phyloP scores from a whole-genome alignment of 2,113 vertebrate genomes.

The Garra rufa region DNA sequence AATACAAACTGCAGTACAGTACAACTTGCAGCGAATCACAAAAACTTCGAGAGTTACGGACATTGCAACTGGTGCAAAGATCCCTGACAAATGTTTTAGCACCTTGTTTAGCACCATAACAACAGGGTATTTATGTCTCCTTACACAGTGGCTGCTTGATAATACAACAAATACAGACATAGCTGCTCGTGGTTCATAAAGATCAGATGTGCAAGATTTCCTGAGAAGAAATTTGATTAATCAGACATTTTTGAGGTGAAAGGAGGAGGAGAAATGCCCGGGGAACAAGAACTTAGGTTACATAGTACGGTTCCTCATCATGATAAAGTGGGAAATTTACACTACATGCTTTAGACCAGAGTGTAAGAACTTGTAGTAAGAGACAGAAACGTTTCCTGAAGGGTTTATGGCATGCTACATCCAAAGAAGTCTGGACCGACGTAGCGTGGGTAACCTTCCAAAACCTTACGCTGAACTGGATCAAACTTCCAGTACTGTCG shows the following conservation, averaged over 20 bases:
- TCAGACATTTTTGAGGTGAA: constrained; percentile 5
- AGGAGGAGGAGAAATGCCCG: neutral
- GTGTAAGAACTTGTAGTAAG: neutral
- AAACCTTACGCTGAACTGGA: constrained; percentile 75
- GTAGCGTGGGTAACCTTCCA: constrained; percentile 82
- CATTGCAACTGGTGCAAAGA: constrained; percentile 3
- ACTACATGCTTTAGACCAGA: constrained; percentile 25
- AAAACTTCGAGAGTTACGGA: neutral
- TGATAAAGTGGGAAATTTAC: neutral
- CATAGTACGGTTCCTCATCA: neutral
- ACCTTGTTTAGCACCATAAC: constrained; percentile 31
- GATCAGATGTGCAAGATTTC: constrained; percentile 52
- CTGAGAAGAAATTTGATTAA: constrained; percentile 58
- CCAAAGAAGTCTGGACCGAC: constrained; percentile 84
- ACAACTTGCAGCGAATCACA: constrained; percentile 12
- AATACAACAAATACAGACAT: constrained; percentile 65
- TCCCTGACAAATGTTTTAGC: constrained; percentile 18
- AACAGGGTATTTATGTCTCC: neutral
- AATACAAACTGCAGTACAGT: constrained; percentile 18
- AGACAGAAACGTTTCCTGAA: constrained; percentile 25
- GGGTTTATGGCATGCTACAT: constrained; percentile 67
- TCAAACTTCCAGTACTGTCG: constrained; percentile 87
- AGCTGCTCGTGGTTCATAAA: constrained; percentile 67
- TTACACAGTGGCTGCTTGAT: constrained; percentile 26
- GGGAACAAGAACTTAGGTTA: neutral